These are phyloP conservation scores for Stenodera caucasica DNA, from an alignment of 2,888 invertebrate species.

Conservation along the genomic window DNA sequence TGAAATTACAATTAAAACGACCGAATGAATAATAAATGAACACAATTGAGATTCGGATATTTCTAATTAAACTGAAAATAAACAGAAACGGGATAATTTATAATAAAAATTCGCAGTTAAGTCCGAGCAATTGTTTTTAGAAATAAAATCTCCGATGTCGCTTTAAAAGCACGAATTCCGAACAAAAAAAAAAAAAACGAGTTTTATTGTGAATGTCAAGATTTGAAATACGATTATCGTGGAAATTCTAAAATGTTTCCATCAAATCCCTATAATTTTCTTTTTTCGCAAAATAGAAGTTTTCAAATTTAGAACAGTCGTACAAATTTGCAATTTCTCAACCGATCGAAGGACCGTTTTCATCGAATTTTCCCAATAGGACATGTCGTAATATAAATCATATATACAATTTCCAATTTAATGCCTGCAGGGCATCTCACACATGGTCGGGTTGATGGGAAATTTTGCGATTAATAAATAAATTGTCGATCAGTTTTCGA, in stretches of 20 bases:
- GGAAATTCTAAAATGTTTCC: neutral
- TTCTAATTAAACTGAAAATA: no score
- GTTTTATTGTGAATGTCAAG: conserved; percentile 4
- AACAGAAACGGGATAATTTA: no score
- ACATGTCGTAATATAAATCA: conserved; percentile 22
- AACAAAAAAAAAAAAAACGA: neutral
- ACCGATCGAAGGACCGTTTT: no score
- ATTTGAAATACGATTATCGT: conserved; percentile 3
- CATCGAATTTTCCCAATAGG: no score
- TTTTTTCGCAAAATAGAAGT: conserved; percentile 7
- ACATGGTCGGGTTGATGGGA: conserved; percentile 13
- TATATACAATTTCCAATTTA: conserved; percentile 20
- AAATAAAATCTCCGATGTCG: no score
- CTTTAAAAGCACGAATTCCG: no score
- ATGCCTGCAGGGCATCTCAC: conserved; percentile 16
- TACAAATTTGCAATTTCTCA: conserved; percentile 16
- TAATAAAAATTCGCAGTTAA: no score
- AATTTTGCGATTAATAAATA: conserved; percentile 23
- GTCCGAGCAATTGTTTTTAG: neutral
- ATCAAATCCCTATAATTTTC: neutral
- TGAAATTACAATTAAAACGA: no score
- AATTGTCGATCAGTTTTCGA: no score
- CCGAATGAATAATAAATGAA: no score
- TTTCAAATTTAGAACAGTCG: conserved; percentile 10
- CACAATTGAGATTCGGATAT: no score